Evolutionary conservation across 1,140 invertebrate species (phyloP).

Genomic region (Cheumatopsyche charites): DNA sequence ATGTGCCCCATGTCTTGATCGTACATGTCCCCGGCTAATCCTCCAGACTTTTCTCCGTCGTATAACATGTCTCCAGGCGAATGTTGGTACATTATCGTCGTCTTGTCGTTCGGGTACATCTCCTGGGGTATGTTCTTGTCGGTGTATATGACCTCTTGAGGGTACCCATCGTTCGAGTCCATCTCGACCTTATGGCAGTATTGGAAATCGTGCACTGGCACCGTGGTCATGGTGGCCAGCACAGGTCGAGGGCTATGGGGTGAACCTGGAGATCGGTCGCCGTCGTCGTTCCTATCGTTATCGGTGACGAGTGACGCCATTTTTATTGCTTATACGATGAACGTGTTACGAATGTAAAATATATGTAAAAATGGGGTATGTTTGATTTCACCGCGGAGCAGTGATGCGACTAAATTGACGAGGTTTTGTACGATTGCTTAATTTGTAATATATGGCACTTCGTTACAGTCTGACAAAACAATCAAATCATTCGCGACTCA

Average conservation of each 20-base stretch:
- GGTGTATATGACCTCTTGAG: constrained; percentile 53
- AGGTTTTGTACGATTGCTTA: background rate
- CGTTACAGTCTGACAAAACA: constrained; percentile 30
- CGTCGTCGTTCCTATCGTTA: constrained; percentile 40
- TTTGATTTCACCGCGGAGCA: constrained; percentile 7
- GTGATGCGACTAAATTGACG: background rate
- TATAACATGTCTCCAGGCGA: constrained; percentile 63
- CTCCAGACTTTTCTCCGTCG: constrained; percentile 62
- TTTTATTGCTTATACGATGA: constrained; percentile 4
- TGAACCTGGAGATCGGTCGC: constrained; percentile 53
- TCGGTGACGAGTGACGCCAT: constrained; percentile 47
- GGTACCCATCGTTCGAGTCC: constrained; percentile 61
- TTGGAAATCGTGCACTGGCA: constrained; percentile 63
- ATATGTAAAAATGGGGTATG: constrained; percentile 3
- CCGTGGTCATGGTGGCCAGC: constrained; percentile 74
- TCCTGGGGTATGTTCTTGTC: constrained; percentile 45
- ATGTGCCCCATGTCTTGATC: constrained; percentile 68
- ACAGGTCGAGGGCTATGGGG: constrained; percentile 70
- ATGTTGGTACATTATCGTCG: constrained; percentile 60
- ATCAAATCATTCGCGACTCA: background rate
- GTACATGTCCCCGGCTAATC: constrained; percentile 63
- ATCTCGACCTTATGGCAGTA: constrained; percentile 64
- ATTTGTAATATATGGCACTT: constrained; percentile 33
- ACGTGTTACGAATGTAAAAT: background rate
- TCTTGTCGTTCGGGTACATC: constrained; percentile 53